These are phyloP conservation scores for Aplysia californica DNA, from an alignment of 1,140 invertebrate species.

Conservation along the genomic window DNA sequence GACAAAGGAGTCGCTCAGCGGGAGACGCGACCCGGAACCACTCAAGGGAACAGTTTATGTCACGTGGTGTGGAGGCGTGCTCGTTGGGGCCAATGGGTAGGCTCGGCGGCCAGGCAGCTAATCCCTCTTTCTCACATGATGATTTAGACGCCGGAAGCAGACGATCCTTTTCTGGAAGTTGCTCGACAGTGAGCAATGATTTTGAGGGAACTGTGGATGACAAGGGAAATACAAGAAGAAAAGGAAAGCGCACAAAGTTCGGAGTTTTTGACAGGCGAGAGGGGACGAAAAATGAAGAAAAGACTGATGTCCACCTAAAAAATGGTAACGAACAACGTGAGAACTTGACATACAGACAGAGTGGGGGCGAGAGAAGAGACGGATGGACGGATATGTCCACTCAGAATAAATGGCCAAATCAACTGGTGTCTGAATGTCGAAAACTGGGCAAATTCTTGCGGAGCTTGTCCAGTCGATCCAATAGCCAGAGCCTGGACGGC, in stretches of 20 bases:
- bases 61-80: no score
- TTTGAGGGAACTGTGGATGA: slow-evolving; percentile 10
- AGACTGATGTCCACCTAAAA: not conserved
- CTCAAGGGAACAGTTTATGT: no score
- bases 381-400: not conserved
- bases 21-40: no score
- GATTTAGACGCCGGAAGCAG: no score
- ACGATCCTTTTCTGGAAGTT: no score
- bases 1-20: no score
- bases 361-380: not conserved
- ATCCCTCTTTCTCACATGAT: no score
- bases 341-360: not conserved
- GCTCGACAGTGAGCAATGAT: no score
- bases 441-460: slow-evolving; percentile 26
- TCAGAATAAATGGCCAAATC: slow-evolving; percentile 19
- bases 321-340: not conserved
- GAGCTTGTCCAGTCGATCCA: not conserved
- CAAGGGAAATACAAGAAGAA: not conserved
- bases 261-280: not conserved
- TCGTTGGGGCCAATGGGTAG: no score
- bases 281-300: not conserved
- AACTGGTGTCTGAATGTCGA: slow-evolving; percentile 39
- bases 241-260: slow-evolving; percentile 18
- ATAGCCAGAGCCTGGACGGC: not conserved
- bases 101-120: no score